These are phyloP conservation scores for Regulus satrapa DNA, from an alignment of 2,113 vertebrate species.

Conservation along the genomic window DNA sequence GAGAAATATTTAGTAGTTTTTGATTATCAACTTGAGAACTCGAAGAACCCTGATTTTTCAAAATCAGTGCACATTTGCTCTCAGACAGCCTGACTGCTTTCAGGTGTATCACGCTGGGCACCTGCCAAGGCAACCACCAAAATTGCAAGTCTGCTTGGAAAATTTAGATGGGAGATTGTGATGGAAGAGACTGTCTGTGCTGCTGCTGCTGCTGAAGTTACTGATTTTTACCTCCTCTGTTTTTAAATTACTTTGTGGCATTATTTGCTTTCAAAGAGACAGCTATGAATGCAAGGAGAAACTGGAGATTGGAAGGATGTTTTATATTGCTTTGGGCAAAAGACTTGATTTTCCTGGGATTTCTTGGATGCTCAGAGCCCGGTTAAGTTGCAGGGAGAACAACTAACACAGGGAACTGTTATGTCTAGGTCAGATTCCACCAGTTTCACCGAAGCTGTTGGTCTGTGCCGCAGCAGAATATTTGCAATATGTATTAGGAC, in stretches of 20 bases:
- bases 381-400: not conserved
- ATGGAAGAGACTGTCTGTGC: not conserved
- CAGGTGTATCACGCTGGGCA: not conserved
- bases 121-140: not conserved
- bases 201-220: not conserved
- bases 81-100: conserved; percentile 18
- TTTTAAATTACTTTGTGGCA: not conserved
- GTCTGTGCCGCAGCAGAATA: not conserved
- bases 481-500: conserved; percentile 13
- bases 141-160: not conserved
- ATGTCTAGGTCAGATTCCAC: not conserved
- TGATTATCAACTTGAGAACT: not conserved
- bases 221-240: conserved; percentile 7
- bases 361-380: not conserved
- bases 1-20: not conserved
- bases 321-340: not conserved
- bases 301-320: not conserved
- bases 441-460: not conserved
- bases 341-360: not conserved
- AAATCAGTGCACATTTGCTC: not conserved
- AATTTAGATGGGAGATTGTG: not conserved
- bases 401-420: not conserved
- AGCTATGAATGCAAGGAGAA: not conserved
- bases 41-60: not conserved
- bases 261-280: not conserved